These are phyloP conservation scores for Anoncus sp. DNA, from an alignment of 2,888 invertebrate species.

Conservation along the genomic window DNA sequence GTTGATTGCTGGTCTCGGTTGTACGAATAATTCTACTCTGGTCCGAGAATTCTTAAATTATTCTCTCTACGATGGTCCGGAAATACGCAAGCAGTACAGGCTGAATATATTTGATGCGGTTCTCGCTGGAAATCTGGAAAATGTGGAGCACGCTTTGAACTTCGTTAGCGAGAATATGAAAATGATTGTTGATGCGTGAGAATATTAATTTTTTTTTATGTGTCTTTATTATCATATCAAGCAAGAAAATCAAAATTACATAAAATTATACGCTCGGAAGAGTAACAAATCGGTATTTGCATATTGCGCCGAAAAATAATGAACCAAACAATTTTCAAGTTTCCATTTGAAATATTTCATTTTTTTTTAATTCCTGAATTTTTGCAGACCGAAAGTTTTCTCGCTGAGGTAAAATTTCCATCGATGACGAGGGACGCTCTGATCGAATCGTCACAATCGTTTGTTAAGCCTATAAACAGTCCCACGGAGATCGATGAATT, in stretches of 20 bases:
- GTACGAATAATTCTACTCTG: constrained; percentile 60
- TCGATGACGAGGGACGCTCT: too few species aligned
- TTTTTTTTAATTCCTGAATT: too few species aligned
- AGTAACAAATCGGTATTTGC: too few species aligned
- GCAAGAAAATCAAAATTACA: constrained; percentile 1
- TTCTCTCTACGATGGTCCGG: constrained; percentile 56
- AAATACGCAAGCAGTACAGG: constrained; percentile 73
- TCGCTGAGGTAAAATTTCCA: too few species aligned
- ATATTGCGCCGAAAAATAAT: too few species aligned
- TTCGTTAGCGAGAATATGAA: constrained; percentile 72
- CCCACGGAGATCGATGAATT: too few species aligned
- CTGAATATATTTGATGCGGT: constrained; percentile 68
- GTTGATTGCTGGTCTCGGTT: constrained; percentile 66
- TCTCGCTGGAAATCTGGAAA: constrained; percentile 66
- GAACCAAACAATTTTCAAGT: too few species aligned
- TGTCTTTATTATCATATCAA: neutral
- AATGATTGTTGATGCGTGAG: constrained; percentile 69
- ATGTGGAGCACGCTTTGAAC: constrained; percentile 68
- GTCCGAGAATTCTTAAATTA: constrained; percentile 61
- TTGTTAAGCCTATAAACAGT: too few species aligned
- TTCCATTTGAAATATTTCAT: too few species aligned
- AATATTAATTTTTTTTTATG: constrained; percentile 18
- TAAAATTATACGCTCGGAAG: too few species aligned
- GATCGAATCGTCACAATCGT: too few species aligned
- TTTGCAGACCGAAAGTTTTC: too few species aligned